phyloP scores from a whole-genome alignment of 30 jellyfish, hydroid and myxozoan species.

The Mastigias papua region DNA sequence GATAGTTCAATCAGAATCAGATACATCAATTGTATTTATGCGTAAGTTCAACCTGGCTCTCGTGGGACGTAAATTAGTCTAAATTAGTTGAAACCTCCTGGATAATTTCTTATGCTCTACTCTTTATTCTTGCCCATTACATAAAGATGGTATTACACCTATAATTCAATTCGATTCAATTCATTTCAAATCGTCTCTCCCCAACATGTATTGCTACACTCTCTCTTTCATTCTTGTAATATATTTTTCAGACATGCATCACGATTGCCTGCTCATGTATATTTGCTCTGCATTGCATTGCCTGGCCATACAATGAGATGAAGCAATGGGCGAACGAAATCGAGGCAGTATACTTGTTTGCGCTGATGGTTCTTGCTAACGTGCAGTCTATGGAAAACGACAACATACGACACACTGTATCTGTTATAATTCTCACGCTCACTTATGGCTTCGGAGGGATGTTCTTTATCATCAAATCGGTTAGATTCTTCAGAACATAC shows the following conservation, averaged over 20 bases:
- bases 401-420: slow-evolving; percentile 26
- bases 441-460: slow-evolving; percentile 25
- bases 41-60: too few relatives aligned
- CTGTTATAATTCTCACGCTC: slow-evolving; percentile 33
- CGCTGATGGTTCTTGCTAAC: slow-evolving; percentile 53
- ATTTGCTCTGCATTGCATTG: slow-evolving; percentile 53
- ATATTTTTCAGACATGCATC: slow-evolving; percentile 12
- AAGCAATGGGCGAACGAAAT: slow-evolving; percentile 51
- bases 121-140: too few relatives aligned
- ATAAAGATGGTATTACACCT: too few relatives aligned
- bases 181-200: too few relatives aligned
- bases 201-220: too few relatives aligned
- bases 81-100: too few relatives aligned
- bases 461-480: slow-evolving; percentile 31
- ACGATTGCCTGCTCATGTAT: slow-evolving; percentile 48
- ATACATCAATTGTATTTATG: too few relatives aligned
- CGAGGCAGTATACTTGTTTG: slow-evolving; percentile 60
- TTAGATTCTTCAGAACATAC: slow-evolving; percentile 10
- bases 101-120: too few relatives aligned
- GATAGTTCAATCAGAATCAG: too few relatives aligned
- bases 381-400: slow-evolving; percentile 41
- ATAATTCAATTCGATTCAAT: too few relatives aligned
- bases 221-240: neutral
- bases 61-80: too few relatives aligned
- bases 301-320: slow-evolving; percentile 63